phyloP scores from a whole-genome alignment of 2,888 invertebrate genomes.

The Chorisops tibialis region DNA sequence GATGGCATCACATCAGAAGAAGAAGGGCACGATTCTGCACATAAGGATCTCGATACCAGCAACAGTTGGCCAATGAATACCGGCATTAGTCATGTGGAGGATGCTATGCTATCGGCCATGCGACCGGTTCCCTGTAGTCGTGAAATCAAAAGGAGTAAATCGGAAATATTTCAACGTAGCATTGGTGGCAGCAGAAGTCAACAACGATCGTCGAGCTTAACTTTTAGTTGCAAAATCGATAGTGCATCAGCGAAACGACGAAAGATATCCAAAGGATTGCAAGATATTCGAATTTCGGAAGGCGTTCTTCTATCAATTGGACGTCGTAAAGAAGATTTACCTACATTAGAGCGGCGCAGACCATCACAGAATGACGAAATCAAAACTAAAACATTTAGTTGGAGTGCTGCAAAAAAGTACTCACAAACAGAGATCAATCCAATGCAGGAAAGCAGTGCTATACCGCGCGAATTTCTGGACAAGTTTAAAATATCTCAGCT shows the following conservation, averaged over 20 bases:
- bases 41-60: constrained; percentile 26
- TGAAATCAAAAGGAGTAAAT: constrained; percentile 64
- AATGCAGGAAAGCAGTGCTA: background rate
- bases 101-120: constrained; percentile 46
- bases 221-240: constrained; percentile 69
- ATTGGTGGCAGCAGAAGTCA: constrained; percentile 52
- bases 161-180: constrained; percentile 55
- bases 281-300: constrained; percentile 53
- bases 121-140: constrained; percentile 54
- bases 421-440: constrained; percentile 27
- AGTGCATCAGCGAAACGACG: constrained; percentile 65
- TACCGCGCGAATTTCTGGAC: constrained; percentile 22
- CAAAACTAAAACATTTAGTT: constrained; percentile 42
- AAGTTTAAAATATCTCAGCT: constrained; percentile 60
- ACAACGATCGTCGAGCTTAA: constrained; percentile 65
- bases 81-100: constrained; percentile 44
- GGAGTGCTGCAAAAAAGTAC: constrained; percentile 49
- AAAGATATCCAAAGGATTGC: constrained; percentile 56
- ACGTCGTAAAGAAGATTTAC: constrained; percentile 41
- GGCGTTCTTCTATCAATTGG: constrained; percentile 52
- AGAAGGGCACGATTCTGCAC: constrained; percentile 36
- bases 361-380: constrained; percentile 31
- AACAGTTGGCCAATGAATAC: constrained; percentile 37
- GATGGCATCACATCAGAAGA: constrained; percentile 52
- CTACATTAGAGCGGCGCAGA: constrained; percentile 36